Evolutionary conservation across 2,797 vertebrate genomes (phyloP), one percentile per base, ranked within the genome.

Genomic region (Anguilla megastoma): DNA sequence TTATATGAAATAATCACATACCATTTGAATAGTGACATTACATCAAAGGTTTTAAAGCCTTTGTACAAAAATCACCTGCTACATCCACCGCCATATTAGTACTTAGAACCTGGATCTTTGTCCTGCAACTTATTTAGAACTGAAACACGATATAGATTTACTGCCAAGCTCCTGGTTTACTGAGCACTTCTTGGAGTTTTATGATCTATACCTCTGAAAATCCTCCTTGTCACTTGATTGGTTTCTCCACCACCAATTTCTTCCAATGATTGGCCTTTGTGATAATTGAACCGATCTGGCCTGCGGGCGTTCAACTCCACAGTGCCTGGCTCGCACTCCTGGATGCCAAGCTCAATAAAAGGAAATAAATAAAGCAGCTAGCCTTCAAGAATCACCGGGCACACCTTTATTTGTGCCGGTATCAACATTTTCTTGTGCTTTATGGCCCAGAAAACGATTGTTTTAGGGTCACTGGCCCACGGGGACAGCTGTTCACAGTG

Each of bases 221-320:
- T 89, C 48, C 69, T 45, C 56, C 33, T 86, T 79, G 85, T 87
- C 36, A 63, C 83, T 88, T 80, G 76, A 86, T 83, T 84, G n/a
- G 45, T 50, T 76, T 91, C 86, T 87, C 83, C 85, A 63, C 18
- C 87, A 58, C 88, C 88, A 33, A 58, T 85, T 69, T 89, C 8
- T 89, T 89, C 87, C 84, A 58, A 86, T 60, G 86, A 87, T 82
- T 89, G 84, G 88, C 86, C 87, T 80, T 87, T 63, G 45, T 84
- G 56, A 87, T 88, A 90, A 90, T 87, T 89, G 89, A 89, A 86
- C 88, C 88, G 89, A 88, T 90, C 83, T 87, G 89, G 89, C 66
- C 90, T 58, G 87, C 82, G 21, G 87, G 87, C 69, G 27, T 41
- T 3, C 66, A 12, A 33, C 41, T 86, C 27, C 60, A 54, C 16